These are phyloP conservation scores for Catostylus mosaicus DNA, from an alignment of 30 jellyfish, hydroid and myxozoan species.

Conservation along the genomic window DNA sequence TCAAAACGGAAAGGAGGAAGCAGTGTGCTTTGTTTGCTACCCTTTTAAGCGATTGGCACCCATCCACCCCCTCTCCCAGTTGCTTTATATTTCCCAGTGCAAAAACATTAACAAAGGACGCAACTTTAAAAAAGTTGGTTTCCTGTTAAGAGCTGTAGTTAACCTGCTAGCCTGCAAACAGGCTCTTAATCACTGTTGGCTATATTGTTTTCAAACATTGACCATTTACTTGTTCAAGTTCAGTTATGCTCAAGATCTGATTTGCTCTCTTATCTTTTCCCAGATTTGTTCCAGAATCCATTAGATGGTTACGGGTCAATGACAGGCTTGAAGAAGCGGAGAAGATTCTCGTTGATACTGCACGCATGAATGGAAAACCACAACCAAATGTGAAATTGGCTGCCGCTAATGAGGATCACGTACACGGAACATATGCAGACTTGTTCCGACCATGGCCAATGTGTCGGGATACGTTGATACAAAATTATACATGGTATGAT, in stretches of 20 bases:
- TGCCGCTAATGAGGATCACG: slow-evolving; percentile 35
- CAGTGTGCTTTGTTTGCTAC: no score
- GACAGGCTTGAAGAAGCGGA: slow-evolving; percentile 85
- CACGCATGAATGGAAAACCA: slow-evolving; percentile 76
- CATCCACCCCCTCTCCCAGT: no score
- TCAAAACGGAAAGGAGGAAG: no score
- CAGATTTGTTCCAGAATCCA: slow-evolving; percentile 78
- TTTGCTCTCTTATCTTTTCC: not conserved
- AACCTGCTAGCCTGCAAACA: no score
- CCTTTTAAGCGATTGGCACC: no score
- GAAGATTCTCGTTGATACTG: slow-evolving; percentile 58
- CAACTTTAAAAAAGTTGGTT: no score
- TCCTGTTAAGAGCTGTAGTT: no score
- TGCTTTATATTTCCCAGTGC: no score
- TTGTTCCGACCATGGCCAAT: slow-evolving; percentile 76
- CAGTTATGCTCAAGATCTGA: not conserved
- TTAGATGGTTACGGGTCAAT: slow-evolving; percentile 92
- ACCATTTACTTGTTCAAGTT: no score
- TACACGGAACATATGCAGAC: slow-evolving; percentile 64
- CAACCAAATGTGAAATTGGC: slow-evolving; percentile 76
- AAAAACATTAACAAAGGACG: no score
- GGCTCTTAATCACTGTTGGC: no score
- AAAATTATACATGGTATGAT: slow-evolving; percentile 87
- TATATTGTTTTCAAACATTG: no score
- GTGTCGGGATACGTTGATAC: slow-evolving; percentile 71